Evolutionary conservation across 2,113 vertebrate genomes (phyloP), one percentile per base, ranked within the genome.

Genomic region (human (Homo sapiens)): DNA sequence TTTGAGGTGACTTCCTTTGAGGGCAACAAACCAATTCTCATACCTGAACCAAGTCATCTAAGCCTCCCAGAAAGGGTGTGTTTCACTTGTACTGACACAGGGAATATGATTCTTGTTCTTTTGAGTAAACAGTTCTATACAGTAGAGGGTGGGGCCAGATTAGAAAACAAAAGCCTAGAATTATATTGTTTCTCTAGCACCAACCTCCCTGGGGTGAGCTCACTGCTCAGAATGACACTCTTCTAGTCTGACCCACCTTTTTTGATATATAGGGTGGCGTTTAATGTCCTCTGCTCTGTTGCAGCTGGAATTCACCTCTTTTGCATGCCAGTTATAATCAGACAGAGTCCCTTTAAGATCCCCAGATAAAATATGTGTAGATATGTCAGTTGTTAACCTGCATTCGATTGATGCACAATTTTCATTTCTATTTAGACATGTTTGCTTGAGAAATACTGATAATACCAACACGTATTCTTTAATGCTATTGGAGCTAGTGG

Each of bases 391-490:
- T 48, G 6, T 82, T 93, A 96, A 81, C 75, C 85, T 87, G 68
- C 50, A 11, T 80, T 96, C 1, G 10, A 83, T 48, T n/a, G 90
- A 92, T 78, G 38, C 50, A 64, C 0, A 45, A n/a, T 94, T 96
- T 93, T 96, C 75, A 87, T 89, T 97, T 91, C 83, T 95, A 93
- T 96, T 98, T 97, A 97, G 89, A 59, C 35, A 22, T 76, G 38
- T 93, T 97, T 91, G 78, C 91, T 95, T 3, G 66, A 81, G 96
- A 97, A 52, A 27, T 40, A 40, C 38, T 91, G 86, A 91, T 96
- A 89, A 80, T 52, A 86, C 84, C 84, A 84, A 25, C 18, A 9
- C 5, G 0, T 68, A 70, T 23, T 87, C 59, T 75, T 87, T 92
- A 72, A 38, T 96, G 81, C 61, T 95, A 40, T 57, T 61, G 55